phyloP scores from a whole-genome alignment of 2,797 vertebrate species.

The Holocentrus rufus region DNA sequence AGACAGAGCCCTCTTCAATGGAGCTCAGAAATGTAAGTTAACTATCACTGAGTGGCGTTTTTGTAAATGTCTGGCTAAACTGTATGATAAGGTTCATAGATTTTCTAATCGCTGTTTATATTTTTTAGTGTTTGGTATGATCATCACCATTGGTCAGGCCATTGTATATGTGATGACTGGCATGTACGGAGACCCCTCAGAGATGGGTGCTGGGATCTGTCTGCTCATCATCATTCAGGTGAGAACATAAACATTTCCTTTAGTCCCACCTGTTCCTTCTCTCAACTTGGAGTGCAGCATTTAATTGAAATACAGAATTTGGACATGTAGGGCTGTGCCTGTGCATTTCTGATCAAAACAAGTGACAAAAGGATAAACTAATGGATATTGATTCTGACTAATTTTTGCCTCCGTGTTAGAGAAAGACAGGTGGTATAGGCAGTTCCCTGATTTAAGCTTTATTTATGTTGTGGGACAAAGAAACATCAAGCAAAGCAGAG shows the following conservation, averaged over 20 bases:
- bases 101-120: conserved; percentile 14
- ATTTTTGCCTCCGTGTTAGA: too few relatives aligned
- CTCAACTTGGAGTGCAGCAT: background rate
- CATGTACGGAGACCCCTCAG: conserved; percentile 99
- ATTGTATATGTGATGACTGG: conserved; percentile 99
- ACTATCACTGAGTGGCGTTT: background rate
- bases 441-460: too few relatives aligned
- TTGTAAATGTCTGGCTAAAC: background rate
- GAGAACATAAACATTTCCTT: conserved; percentile 5
- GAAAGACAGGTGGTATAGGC: too few relatives aligned
- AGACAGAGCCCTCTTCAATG: conserved; percentile 97
- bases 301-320: background rate
- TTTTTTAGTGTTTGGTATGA: conserved; percentile 96
- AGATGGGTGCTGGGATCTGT: conserved; percentile 99
- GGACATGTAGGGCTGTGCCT: background rate
- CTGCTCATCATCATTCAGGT: conserved; percentile 99
- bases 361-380: too few relatives aligned
- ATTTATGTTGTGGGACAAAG: too few relatives aligned
- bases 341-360: too few relatives aligned
- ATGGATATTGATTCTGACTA: too few relatives aligned
- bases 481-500: too few relatives aligned
- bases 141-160: conserved; percentile 98
- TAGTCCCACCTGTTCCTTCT: background rate
- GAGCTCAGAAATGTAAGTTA: conserved; percentile 94
- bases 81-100: too few relatives aligned